Percentiles rank a stretch among this genome's conserved stretches.
phyloP scores from a whole-genome alignment of 1,140 invertebrate species.

The Zaprionus capensis region DNA sequence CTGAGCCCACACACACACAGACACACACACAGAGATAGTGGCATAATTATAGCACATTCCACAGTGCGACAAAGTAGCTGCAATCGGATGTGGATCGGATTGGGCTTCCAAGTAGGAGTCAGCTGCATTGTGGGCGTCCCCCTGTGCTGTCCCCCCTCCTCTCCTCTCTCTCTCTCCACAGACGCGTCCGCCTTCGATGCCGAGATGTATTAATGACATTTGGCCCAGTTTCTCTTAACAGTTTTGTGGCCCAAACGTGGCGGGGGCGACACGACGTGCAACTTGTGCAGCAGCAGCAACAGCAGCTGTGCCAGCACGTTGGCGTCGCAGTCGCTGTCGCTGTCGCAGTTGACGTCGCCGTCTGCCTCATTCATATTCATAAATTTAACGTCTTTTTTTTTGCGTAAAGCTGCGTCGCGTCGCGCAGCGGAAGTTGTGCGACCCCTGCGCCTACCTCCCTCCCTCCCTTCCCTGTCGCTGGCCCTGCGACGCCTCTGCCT shows the following conservation, averaged over 20 bases:
- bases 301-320: constrained; percentile 38
- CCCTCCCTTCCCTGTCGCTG: not conserved
- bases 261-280: constrained; percentile 24
- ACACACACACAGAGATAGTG: constrained; percentile 13
- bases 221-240: constrained; percentile 65
- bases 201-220: constrained; percentile 81
- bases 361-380: constrained; percentile 77
- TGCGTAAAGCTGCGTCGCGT: constrained; percentile 57
- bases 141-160: not conserved
- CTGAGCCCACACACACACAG: constrained; percentile 54
- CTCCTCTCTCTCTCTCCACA: constrained; percentile 46
- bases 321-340: constrained; percentile 20
- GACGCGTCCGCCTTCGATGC: constrained; percentile 55
- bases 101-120: constrained; percentile 64
- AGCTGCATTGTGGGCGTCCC: constrained; percentile 27
- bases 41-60: constrained; percentile 78
- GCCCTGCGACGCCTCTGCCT: not conserved
- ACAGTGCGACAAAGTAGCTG: constrained; percentile 56
- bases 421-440: constrained; percentile 60
- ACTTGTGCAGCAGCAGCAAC: constrained; percentile 5
- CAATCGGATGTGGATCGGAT: constrained; percentile 72
- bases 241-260: constrained; percentile 29
- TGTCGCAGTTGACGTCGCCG: not conserved
- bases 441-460: constrained; percentile 11
- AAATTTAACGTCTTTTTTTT: constrained; percentile 69